These are phyloP conservation scores for Psilanteris sp. DNA, from an alignment of 1,140 invertebrate species.

Conservation along the genomic window DNA sequence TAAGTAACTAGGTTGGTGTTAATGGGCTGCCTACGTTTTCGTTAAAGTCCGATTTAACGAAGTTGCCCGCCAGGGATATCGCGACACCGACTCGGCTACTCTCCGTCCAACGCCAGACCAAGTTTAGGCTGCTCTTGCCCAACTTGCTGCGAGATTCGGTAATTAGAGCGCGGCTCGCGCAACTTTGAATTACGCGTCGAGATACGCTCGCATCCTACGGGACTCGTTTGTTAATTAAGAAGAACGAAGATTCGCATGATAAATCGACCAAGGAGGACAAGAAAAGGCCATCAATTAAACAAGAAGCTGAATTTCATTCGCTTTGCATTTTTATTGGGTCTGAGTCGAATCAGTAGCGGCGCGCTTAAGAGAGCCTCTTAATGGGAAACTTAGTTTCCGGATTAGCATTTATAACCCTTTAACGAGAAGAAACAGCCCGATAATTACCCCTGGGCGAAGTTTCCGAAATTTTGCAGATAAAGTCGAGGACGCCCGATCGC, in stretches of 20 bases:
- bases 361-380: conserved; percentile 63
- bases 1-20: conserved; percentile 56
- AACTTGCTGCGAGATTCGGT: conserved; percentile 74
- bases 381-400: conserved; percentile 69
- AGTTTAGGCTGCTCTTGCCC: conserved; percentile 63
- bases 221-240: conserved; percentile 76
- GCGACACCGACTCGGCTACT: conserved; percentile 45
- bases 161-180: conserved; percentile 75
- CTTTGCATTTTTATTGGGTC: conserved; percentile 55
- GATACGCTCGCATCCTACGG: conserved; percentile 64
- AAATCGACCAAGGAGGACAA: conserved; percentile 33
- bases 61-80: conserved; percentile 53
- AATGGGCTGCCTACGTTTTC: conserved; percentile 63
- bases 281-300: conserved; percentile 35
- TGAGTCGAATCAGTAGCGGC: not conserved
- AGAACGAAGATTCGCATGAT: conserved; percentile 59
- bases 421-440: conserved; percentile 62
- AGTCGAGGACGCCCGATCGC: conserved; percentile 13
- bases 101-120: conserved; percentile 47
- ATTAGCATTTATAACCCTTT: conserved; percentile 73
- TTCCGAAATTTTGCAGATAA: conserved; percentile 49
- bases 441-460: conserved; percentile 41
- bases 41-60: conserved; percentile 67
- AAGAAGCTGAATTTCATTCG: conserved; percentile 20
- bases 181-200: conserved; percentile 76